These are phyloP conservation scores for Eubucco bourcierii DNA, from an alignment of 2,113 vertebrate genomes.

Conservation along the genomic window DNA sequence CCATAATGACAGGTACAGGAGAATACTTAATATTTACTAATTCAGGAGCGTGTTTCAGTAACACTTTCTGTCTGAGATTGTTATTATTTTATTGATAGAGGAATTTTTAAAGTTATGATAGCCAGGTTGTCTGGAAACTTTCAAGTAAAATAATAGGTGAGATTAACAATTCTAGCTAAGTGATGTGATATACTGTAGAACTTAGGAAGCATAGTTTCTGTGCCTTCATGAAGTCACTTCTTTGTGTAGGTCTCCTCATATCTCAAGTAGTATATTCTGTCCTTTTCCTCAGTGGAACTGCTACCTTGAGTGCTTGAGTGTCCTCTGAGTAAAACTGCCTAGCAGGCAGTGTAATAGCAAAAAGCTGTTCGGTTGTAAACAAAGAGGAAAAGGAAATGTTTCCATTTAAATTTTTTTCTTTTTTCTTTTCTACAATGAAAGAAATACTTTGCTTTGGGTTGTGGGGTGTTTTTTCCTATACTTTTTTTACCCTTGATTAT, in stretches of 20 bases:
- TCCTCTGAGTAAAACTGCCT: not conserved
- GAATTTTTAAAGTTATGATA: not conserved
- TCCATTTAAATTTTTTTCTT: accelerated
- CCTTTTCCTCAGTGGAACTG: not conserved
- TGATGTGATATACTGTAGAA: not conserved
- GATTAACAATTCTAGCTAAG: not conserved
- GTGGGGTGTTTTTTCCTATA: not conserved
- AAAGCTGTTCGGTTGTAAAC: not conserved
- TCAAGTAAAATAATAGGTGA: not conserved
- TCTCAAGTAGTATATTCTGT: not conserved
- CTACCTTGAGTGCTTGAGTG: not conserved
- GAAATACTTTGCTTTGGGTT: accelerated
- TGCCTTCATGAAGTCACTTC: not conserved
- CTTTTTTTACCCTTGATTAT: not conserved
- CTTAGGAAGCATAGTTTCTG: not conserved
- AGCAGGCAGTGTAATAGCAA: not conserved
- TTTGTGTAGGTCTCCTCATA: not conserved
- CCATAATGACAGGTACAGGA: accelerated
- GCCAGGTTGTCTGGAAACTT: not conserved
- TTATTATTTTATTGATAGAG: not conserved
- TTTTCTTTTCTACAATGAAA: not conserved
- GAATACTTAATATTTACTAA: not conserved
- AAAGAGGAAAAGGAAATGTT: not conserved
- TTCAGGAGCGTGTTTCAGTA: not conserved
- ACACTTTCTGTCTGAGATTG: not conserved